Conservation (phyloP, 2,888 invertebrate genomes). For the Plebejus anna region DNA sequence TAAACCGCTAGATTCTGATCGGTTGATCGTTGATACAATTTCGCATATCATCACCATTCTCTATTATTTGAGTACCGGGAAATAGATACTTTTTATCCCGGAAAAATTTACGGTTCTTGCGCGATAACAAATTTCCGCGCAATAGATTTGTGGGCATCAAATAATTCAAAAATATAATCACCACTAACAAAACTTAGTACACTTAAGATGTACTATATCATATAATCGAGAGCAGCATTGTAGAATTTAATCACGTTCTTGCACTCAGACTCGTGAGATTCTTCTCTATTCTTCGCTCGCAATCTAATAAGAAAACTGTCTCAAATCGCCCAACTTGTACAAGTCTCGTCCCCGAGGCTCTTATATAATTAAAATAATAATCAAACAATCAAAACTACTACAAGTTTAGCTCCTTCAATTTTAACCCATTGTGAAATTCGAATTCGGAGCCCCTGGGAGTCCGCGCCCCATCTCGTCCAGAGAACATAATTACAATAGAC, state of each 20-base stretch:
- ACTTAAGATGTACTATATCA: neutral
- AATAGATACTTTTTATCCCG: no score
- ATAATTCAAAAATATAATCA: no score
- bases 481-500: slow-evolving; percentile 25
- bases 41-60: no score
- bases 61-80: no score
- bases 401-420: slow-evolving; percentile 22
- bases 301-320: slow-evolving; percentile 18
- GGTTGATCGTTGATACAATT: no score
- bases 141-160: no score
- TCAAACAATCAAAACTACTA: slow-evolving; percentile 15
- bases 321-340: neutral
- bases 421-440: slow-evolving; percentile 27
- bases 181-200: neutral
- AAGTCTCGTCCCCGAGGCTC: neutral
- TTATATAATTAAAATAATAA: slow-evolving; percentile 23
- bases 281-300: neutral
- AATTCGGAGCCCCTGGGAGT: slow-evolving; percentile 17
- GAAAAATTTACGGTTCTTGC: no score
- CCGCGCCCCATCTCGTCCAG: neutral
- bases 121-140: no score
- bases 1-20: no score
- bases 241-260: neutral
- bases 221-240: neutral
- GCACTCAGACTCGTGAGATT: neutral